Evolutionary conservation across 1,140 invertebrate species (phyloP), one percentile per base, ranked within the genome.

Genomic region (Cepaea nemoralis): DNA sequence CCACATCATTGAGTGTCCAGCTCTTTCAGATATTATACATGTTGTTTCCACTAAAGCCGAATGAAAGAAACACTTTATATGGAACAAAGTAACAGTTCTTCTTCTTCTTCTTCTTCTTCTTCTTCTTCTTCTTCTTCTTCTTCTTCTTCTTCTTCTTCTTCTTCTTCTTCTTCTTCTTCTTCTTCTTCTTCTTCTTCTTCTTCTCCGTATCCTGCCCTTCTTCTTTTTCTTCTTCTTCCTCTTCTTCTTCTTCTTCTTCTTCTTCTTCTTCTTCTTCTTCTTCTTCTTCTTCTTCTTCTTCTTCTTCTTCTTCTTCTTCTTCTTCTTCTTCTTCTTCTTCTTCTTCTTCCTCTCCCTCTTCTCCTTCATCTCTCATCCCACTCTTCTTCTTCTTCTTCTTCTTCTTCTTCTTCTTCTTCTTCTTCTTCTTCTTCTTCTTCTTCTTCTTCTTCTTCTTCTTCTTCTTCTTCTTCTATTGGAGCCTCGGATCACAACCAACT

Each of bases 401-500:
- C 45, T 35, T 19, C 55, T 24, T 77, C n/a, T 50, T 35, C 37
- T 35, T 48, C 27, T 31, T 50, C 27, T 22, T 77, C 48, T 24
- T 33, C 16, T 37, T 35, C 14, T 35, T 24, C 24, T 33, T 31
- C 27, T 31, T 35, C 6, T 59, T 24, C 48, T 31, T 35, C 24
- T 59, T 24, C 48, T 31, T 35, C 45, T 31, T 27, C 73, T 75
- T 27, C 16, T 31, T 45, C 39, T 75, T 50, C 27, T 31, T 27
- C 73, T 75, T 50, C 45, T 50, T 75, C 37, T 75, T 50, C 45
- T 50, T n/a, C n/a, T n/a, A n/a, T n/a, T n/a, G n/a, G n/a, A n/a
- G n/a, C n/a, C n/a, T n/a, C n/a, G n/a, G n/a, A n/a, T n/a, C n/a
- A n/a, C n/a, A n/a, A n/a, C n/a, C n/a, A n/a, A n/a, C n/a, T n/a